A percentile compares a stretch with the other conserved stretches of the same genome.
phyloP scores from a whole-genome alignment of 2,113 vertebrate genomes.

The Gallinago media region DNA sequence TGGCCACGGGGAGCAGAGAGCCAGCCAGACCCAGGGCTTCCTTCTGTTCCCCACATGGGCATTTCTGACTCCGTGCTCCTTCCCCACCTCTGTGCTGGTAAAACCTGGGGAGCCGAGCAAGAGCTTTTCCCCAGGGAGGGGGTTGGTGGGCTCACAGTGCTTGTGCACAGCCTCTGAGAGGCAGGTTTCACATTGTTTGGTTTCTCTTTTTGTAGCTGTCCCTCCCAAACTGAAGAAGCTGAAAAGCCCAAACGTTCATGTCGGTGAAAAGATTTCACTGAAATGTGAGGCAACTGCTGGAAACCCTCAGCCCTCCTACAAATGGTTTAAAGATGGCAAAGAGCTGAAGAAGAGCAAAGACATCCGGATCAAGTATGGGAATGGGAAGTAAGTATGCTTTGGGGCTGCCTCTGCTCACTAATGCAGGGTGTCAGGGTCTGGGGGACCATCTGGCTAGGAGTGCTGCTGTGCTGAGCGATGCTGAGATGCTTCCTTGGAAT shows the following conservation, averaged over 20 bases:
- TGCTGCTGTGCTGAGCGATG: neutral
- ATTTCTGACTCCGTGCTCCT: neutral
- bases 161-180: neutral
- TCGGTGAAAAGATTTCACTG: constrained; percentile 88
- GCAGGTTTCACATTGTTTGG: neutral
- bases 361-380: constrained; percentile 87
- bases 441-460: neutral
- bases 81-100: neutral
- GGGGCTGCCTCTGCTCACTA: neutral
- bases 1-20: neutral
- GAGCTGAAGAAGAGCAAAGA: constrained; percentile 92
- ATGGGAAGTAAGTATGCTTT: constrained; percentile 83
- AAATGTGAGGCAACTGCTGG: constrained; percentile 92
- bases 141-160: rapidly evolving
- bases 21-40: neutral
- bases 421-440: rapidly evolving
- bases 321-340: constrained; percentile 95
- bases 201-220: constrained; percentile 74
- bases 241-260: constrained; percentile 86
- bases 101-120: neutral
- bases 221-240: constrained; percentile 92
- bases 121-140: neutral
- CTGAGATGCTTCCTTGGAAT: neutral
- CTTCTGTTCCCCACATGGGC: rapidly evolving
- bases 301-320: constrained; percentile 88